A percentile compares a stretch with the other conserved stretches of the same genome.
phyloP scores from a whole-genome alignment of 2,113 vertebrate genomes.

The Axis porcinus region DNA sequence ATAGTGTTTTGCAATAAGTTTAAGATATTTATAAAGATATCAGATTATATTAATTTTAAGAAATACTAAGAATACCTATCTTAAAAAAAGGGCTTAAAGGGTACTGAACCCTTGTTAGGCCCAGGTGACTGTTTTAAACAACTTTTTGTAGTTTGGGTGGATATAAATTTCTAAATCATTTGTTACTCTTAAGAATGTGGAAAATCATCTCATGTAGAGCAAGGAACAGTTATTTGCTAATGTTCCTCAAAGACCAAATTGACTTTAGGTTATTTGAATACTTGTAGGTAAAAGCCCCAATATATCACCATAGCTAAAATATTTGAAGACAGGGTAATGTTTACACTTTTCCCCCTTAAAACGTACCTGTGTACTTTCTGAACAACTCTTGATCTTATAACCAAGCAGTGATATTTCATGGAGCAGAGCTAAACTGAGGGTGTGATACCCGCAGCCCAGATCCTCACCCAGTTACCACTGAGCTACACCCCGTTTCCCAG shows the following conservation, averaged over 20 bases:
- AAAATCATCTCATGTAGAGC: not conserved
- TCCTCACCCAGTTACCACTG: not conserved
- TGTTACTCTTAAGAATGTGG: not conserved
- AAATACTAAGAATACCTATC: not conserved
- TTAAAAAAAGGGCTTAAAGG: not conserved
- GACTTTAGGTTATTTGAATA: not conserved
- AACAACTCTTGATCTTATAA: not conserved
- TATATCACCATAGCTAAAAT: not conserved
- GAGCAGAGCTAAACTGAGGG: not conserved
- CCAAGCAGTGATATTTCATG: not conserved
- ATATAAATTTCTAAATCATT: not conserved
- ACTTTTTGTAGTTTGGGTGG: not conserved
- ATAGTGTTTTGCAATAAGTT: not conserved
- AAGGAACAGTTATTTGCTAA: not conserved
- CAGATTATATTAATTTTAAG: not conserved
- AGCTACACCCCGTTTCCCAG: not conserved
- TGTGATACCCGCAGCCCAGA: fast-evolving
- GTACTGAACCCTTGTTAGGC: not conserved
- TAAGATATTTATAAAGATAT: not conserved
- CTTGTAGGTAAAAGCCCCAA: not conserved
- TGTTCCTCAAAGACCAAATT: not conserved
- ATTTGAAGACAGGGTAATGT: not conserved
- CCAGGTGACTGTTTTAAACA: not conserved
- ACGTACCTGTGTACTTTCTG: not conserved
- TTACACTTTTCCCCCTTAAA: not conserved